Conservation (phyloP, 2,113 vertebrate genomes). For the Perognathus longimembris region DNA sequence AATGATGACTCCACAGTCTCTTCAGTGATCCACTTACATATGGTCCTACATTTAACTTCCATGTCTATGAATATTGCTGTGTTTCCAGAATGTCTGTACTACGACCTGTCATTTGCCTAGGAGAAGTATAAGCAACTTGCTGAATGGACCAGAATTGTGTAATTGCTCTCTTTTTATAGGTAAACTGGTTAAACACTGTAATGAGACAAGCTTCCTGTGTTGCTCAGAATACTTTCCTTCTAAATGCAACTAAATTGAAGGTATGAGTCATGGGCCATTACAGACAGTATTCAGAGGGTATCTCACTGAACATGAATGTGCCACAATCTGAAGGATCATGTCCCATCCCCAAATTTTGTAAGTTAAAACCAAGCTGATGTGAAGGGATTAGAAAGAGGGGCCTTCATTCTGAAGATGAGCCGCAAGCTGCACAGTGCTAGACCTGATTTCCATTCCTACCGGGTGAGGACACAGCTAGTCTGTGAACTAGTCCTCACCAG, state of each 20-base stretch:
- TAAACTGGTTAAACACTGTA: background rate
- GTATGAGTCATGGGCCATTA: background rate
- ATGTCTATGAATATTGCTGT: background rate
- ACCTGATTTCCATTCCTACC: no score
- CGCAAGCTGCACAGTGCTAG: background rate
- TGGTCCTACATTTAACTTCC: background rate
- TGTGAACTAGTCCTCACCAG: background rate
- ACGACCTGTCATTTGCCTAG: background rate
- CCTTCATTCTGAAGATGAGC: background rate
- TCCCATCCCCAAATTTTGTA: background rate
- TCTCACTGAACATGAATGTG: background rate
- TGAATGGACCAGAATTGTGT: background rate
- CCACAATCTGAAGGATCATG: background rate
- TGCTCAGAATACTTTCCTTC: background rate
- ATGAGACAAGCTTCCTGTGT: background rate
- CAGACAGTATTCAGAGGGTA: slow-evolving; percentile 18
- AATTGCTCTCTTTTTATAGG: background rate
- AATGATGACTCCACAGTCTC: background rate
- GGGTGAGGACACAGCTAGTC: background rate
- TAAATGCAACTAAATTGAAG: slow-evolving; percentile 40
- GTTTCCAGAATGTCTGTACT: background rate
- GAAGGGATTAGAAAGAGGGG: background rate
- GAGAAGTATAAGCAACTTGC: background rate
- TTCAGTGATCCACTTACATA: background rate
- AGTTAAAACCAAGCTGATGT: background rate